Evolutionary conservation across 2,888 invertebrate genomes (phyloP).

Genomic region (Macrophya annulata): DNA sequence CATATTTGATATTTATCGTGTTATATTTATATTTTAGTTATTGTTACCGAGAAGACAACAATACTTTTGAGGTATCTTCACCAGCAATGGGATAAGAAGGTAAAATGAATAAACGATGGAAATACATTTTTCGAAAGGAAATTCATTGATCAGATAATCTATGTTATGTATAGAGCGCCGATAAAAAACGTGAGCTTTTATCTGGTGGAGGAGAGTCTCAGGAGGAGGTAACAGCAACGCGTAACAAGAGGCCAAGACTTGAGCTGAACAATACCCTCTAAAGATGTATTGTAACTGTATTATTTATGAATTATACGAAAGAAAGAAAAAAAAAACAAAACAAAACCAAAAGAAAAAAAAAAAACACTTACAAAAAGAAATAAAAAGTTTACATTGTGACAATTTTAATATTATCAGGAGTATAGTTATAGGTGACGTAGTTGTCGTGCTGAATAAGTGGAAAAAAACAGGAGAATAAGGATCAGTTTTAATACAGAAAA

Average conservation of each 20-base stretch:
- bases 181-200: constrained; percentile 83
- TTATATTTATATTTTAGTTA: constrained; percentile 85
- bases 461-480: neutral
- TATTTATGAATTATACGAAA: constrained; percentile 35
- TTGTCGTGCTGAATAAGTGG: constrained; percentile 12
- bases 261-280: constrained; percentile 77
- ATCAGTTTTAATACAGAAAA: constrained; percentile 24
- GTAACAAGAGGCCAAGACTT: constrained; percentile 84
- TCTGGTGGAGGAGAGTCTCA: constrained; percentile 80
- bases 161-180: constrained; percentile 80
- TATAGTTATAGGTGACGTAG: constrained; percentile 25
- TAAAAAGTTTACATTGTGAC: constrained; percentile 28
- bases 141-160: constrained; percentile 33
- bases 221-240: constrained; percentile 82
- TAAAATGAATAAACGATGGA: constrained; percentile 71
- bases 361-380: constrained; percentile 9
- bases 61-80: constrained; percentile 96
- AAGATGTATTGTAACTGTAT: constrained; percentile 58
- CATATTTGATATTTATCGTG: constrained; percentile 11
- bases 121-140: constrained; percentile 47
- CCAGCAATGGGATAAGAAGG: constrained; percentile 97
- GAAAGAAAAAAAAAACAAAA: constrained; percentile 10
- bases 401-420: constrained; percentile 22
- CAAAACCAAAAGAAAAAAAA: no score
- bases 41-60: constrained; percentile 97